Evolutionary conservation across 1,140 invertebrate genomes (phyloP).

Genomic region (Zophobas atratus): DNA sequence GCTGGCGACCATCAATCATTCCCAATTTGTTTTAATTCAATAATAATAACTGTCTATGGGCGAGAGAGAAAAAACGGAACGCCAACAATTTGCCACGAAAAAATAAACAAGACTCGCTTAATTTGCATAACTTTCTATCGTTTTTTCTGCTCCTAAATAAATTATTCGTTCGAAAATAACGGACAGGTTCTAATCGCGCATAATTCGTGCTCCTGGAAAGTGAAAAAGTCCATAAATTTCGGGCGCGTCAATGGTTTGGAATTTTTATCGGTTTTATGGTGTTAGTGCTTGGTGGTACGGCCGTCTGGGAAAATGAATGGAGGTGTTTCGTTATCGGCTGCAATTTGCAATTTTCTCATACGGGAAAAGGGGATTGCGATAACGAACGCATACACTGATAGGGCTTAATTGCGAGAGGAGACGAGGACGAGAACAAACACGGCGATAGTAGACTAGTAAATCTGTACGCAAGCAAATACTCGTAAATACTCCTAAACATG

Average conservation of each 20-base stretch:
- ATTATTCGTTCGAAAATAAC: constrained; percentile 8
- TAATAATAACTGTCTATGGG: neutral
- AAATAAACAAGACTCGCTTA: constrained; percentile 12
- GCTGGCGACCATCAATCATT: constrained; percentile 1
- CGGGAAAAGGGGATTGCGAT: neutral
- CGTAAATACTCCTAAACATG: neutral
- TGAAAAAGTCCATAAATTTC: constrained; percentile 17
- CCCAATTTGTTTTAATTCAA: constrained; percentile 7
- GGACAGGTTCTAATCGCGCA: neutral
- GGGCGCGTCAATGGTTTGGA: neutral
- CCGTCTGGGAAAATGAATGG: too few relatives aligned
- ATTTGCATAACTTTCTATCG: constrained; percentile 39
- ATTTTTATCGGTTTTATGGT: neutral
- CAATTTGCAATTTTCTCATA: neutral
- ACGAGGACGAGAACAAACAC: neutral
- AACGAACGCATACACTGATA: too few relatives aligned
- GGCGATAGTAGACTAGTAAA: constrained; percentile 10
- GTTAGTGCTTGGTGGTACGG: too few relatives aligned
- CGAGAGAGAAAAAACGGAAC: neutral
- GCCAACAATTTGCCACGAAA: constrained; percentile 15
- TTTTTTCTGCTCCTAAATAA: constrained; percentile 13
- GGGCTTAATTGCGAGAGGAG: neutral
- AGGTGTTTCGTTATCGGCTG: neutral
- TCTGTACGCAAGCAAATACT: constrained; percentile 13
- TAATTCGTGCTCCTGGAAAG: constrained; percentile 6